Evolutionary conservation across 2,888 invertebrate genomes (phyloP).

Genomic region (Zygaena filipendulae): DNA sequence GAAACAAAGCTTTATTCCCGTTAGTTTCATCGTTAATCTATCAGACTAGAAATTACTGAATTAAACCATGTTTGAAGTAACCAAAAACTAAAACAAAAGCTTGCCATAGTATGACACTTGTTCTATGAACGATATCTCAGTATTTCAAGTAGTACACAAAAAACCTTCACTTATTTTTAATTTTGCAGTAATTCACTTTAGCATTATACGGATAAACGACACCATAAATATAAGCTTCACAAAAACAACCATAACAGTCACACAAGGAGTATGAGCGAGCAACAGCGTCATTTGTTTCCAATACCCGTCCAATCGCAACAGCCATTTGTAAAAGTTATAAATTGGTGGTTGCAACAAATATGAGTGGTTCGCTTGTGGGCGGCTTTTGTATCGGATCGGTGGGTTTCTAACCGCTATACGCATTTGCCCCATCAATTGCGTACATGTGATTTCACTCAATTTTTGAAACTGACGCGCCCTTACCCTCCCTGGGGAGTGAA

Average conservation of each 20-base stretch:
- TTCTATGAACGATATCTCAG: no score
- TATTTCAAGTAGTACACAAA: no score
- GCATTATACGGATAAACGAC: not conserved
- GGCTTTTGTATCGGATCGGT: conserved; percentile 27
- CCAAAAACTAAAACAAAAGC: no score
- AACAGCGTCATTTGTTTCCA: conserved; percentile 48
- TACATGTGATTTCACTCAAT: conserved; percentile 64
- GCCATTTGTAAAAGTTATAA: conserved; percentile 57
- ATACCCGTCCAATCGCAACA: conserved; percentile 46
- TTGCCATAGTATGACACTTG: no score
- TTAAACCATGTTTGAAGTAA: no score
- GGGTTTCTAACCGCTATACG: conserved; percentile 25
- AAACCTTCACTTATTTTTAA: no score
- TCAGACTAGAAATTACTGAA: no score
- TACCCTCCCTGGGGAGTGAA: conserved; percentile 29
- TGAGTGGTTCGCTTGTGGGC: conserved; percentile 38
- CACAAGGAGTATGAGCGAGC: conserved; percentile 24
- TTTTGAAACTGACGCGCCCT: conserved; percentile 64
- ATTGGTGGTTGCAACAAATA: conserved; percentile 54
- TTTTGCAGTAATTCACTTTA: no score
- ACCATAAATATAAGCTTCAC: conserved; percentile 7
- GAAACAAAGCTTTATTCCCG: no score
- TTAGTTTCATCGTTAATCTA: no score
- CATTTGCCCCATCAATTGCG: conserved; percentile 54
- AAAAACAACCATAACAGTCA: conserved; percentile 24